These are phyloP conservation scores for Diabrotica virgifera DNA, from an alignment of 1,140 invertebrate species.

Conservation along the genomic window DNA sequence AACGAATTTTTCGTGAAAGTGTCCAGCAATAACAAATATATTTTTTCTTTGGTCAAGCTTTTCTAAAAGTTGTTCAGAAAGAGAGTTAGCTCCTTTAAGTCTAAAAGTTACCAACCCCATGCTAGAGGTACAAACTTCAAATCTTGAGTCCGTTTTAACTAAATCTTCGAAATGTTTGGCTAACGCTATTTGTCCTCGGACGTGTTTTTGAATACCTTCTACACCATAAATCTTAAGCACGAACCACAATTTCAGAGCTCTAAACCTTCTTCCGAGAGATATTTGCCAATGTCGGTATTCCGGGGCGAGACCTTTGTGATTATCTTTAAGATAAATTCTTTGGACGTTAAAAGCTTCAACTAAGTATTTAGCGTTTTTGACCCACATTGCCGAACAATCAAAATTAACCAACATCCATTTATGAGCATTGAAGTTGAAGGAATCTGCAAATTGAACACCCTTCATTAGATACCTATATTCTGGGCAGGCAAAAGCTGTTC, in stretches of 20 bases:
- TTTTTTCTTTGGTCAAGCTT: constrained; percentile 73
- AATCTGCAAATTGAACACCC: constrained; percentile 80
- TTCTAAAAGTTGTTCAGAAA: constrained; percentile 73
- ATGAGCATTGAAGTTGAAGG: constrained; percentile 89
- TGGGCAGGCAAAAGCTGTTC: constrained; percentile 85
- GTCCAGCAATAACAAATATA: constrained; percentile 82
- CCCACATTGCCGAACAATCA: constrained; percentile 87
- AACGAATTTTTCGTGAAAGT: constrained; percentile 64
- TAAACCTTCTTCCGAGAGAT: constrained; percentile 84
- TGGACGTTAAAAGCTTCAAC: constrained; percentile 90
- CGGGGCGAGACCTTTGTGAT: constrained; percentile 67
- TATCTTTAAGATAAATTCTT: constrained; percentile 80
- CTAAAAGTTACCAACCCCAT: constrained; percentile 89
- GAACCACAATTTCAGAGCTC: constrained; percentile 94
- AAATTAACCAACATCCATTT: constrained; percentile 94
- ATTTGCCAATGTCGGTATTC: constrained; percentile 97
- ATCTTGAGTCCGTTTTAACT: constrained; percentile 67
- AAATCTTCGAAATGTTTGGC: constrained; percentile 76
- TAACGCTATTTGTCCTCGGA: constrained; percentile 72
- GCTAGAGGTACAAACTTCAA: constrained; percentile 58
- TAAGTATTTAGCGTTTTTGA: constrained; percentile 78
- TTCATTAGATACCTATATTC: constrained; percentile 80
- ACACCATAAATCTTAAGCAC: constrained; percentile 82
- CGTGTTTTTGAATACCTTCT: constrained; percentile 74
- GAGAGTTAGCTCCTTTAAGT: constrained; percentile 70